Base-by-base conservation (phyloP, 2,113 vertebrate species). In the Platysternon megacephalum region DNA sequence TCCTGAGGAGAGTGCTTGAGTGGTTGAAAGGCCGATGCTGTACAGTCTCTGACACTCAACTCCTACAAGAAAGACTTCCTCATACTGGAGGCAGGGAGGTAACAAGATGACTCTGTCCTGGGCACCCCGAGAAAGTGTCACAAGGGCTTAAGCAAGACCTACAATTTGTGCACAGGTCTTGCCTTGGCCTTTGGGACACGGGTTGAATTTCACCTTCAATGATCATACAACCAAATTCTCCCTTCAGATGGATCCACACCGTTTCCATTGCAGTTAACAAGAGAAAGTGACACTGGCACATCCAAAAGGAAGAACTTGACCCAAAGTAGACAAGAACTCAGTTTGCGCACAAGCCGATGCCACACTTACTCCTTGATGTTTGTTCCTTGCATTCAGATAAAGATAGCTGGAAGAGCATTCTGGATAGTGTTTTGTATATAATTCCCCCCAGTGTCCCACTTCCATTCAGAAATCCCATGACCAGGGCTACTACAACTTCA, bases 371-470 rank as follows among this genome's bases (percentile, higher is more conserved):
- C 32, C 65, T 17, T n/a, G 19, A n/a, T 8, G 17, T 72, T 21
- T 42, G 79, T 14, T 21, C n/a, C 51, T 46, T 74, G 39, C 16
- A 91, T 86, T 48, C 84, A 24, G 44, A 79, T 86, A 58, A 81
- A 1, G 12, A 35, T 35, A 53, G 32, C 9, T 19, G 8, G 74
- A 79, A 94, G 86, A 94, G 19, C 11, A 1, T 22, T 76, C 90
- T 85, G 46, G 48, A 68, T 84, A 83, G 56, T 85, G 90, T 89
- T 32, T 89, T 26, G 51, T 61, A 89, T 94, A 86, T 65, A 51
- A 72, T 65, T 95, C 51, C n/a, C 56, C 83, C 92, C 95, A 72
- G 84, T 88, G 58, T 82, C 96, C 55, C 29, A 1, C 87, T 88
- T 44, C 48, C 68, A n/a, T 76, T 56, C 82, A 91, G 76, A 95